A percentile compares a stretch with the other conserved stretches of the same genome.
Evolutionary conservation across 2,797 vertebrate species (phyloP).

Genomic region (Remorina albescens): DNA sequence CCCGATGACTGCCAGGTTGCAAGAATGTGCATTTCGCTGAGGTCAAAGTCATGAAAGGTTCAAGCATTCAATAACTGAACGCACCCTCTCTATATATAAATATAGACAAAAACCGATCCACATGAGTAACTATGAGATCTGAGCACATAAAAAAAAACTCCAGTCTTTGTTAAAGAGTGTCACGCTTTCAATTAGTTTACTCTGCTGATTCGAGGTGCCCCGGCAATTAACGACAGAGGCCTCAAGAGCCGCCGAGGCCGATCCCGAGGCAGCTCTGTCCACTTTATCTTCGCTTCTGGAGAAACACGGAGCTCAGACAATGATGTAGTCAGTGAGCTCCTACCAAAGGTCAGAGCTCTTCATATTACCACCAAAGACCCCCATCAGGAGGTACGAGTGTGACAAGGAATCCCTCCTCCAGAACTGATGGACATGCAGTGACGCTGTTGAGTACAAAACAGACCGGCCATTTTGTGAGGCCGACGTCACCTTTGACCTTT

Average conservation of each 20-base stretch:
- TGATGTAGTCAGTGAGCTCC: slow-evolving; percentile 75
- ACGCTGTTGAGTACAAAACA: no score
- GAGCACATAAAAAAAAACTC: not conserved
- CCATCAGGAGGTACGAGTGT: slow-evolving; percentile 51
- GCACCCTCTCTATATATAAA: no score
- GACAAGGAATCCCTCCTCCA: not conserved
- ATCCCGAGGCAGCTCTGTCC: slow-evolving; percentile 69
- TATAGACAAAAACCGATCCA: no score
- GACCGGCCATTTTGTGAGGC: no score
- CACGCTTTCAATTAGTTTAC: slow-evolving; percentile 58
- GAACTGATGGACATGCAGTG: no score
- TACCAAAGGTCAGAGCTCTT: slow-evolving; percentile 79
- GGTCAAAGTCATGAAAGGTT: no score
- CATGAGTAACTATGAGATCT: no score
- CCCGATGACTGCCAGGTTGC: no score
- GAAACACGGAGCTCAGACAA: slow-evolving; percentile 63
- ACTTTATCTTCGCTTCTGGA: slow-evolving; percentile 68
- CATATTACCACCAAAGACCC: slow-evolving; percentile 67
- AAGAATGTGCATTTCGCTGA: no score
- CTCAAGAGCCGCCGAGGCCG: slow-evolving; percentile 66
- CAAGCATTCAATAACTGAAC: no score
- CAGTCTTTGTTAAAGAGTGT: slow-evolving; percentile 9
- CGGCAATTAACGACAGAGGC: slow-evolving; percentile 72
- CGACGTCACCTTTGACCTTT: no score
- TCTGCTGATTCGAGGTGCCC: slow-evolving; percentile 54